Evolutionary conservation across 2,888 invertebrate genomes (phyloP).

Genomic region (Parnassius orleans): DNA sequence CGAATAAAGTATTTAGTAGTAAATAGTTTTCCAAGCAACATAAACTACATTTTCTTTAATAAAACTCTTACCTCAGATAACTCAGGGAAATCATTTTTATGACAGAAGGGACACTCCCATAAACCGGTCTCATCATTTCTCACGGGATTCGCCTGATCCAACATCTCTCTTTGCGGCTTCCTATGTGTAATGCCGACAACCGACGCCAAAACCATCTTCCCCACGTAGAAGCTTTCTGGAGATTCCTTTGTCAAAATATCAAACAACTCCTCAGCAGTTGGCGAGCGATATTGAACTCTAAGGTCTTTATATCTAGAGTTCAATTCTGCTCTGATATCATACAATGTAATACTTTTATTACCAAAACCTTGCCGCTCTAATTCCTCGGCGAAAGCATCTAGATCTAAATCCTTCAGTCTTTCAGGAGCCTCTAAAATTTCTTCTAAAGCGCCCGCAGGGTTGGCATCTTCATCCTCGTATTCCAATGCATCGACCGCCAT

Average conservation of each 20-base stretch:
- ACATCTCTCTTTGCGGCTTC: slow-evolving; percentile 94
- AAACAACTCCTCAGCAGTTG: slow-evolving; percentile 93
- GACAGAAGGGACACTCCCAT: slow-evolving; percentile 99
- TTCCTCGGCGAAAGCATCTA: slow-evolving; percentile 99
- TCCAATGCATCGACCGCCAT: slow-evolving; percentile 99
- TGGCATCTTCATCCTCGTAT: slow-evolving; percentile 97
- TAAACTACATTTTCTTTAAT: slow-evolving; percentile 7
- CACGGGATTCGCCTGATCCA: slow-evolving; percentile 97
- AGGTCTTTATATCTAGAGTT: slow-evolving; percentile 96
- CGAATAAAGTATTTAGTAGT: background rate
- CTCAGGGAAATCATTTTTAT: slow-evolving; percentile 97
- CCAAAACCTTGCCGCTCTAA: slow-evolving; percentile 94
- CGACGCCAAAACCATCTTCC: slow-evolving; percentile 91
- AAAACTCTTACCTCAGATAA: slow-evolving; percentile 86
- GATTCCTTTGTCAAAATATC: slow-evolving; percentile 98
- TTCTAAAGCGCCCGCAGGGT: slow-evolving; percentile 97
- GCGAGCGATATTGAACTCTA: slow-evolving; percentile 87
- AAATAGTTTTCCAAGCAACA: background rate
- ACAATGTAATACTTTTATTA: slow-evolving; percentile 95
- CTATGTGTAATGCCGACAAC: slow-evolving; percentile 91
- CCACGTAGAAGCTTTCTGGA: slow-evolving; percentile 94
- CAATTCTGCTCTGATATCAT: slow-evolving; percentile 97
- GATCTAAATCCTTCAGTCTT: slow-evolving; percentile 95
- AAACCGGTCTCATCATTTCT: slow-evolving; percentile 96
- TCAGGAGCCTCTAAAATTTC: slow-evolving; percentile 98